Base-by-base conservation (phyloP, 2,113 vertebrate genomes). In the Sinocyclocheilus maitianheensis region DNA sequence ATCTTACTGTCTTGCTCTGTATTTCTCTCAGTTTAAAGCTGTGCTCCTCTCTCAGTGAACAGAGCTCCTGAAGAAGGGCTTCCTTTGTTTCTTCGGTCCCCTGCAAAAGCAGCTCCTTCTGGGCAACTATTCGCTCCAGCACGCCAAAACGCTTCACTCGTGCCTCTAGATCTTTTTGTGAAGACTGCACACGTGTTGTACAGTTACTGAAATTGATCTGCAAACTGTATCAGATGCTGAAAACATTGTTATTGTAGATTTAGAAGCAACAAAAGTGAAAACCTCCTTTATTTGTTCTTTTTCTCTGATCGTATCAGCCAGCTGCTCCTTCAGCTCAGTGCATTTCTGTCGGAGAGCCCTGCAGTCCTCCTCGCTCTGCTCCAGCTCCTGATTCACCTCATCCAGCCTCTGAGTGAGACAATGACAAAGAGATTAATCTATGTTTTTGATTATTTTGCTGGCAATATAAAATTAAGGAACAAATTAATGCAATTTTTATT, bases 71-170 rank as follows among this genome's bases (percentile, higher is more conserved):
- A 81, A 90, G 90, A 24, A 93, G 87, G 51, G 46, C 48, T 5
- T 30, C 79, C 40, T 80, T 76, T 0, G 87, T 72, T 63, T 94
- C 90, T 77, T 92, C 90, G 12, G 92, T 14, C 6, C 63, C 87
- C 11, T 90, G 78, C 55, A 95, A 79, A 81, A 95, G 93, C 81
- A 91, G 83, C 48, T 95, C 94, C 88, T 93, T 96, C 84, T 95
- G 92, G 8, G 91, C 90, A 78, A 96, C 40, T 46, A 91, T 91
- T 83, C 85, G 85, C 89, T 95, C 93, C 63, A 95, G 90, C 2
- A 86, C 90, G 0, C 60, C 89, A 40, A 90, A 77, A 74, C 86
- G 89, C 24, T 84, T 84, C 13, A 63, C 88, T 34, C 86, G 90
- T 34, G 93, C 91, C 71, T 51, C 86, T 48, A 91, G 88, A 63